Percentiles rank a stretch among this genome's conserved stretches.
Evolutionary conservation across 2,113 vertebrate species (phyloP).

Genomic region (Caranx ignobilis): DNA sequence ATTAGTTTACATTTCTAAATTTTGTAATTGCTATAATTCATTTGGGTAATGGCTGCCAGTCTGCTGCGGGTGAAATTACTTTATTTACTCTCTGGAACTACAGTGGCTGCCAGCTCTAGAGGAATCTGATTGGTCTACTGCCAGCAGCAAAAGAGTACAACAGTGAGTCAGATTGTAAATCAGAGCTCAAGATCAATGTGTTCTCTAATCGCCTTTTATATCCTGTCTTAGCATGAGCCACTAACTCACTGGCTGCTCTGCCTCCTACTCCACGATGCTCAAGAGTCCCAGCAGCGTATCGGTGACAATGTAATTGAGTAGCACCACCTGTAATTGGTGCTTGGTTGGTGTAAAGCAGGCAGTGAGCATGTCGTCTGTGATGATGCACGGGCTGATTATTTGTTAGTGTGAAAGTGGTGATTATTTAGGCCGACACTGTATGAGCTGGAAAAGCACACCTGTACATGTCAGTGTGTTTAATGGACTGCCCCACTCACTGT

Average conservation of each 20-base stretch:
- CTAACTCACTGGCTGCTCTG: conserved; percentile 51
- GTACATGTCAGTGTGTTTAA: conserved; percentile 66
- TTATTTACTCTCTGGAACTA: conserved; percentile 69
- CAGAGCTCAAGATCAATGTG: conserved; percentile 77
- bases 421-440: conserved; percentile 61
- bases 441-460: conserved; percentile 59
- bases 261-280: conserved; percentile 28
- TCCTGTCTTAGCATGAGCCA: conserved; percentile 67
- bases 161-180: conserved; percentile 76
- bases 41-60: conserved; percentile 67
- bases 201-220: conserved; percentile 78
- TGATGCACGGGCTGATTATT: conserved; percentile 56
- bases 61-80: conserved; percentile 64
- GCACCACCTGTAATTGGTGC: conserved; percentile 66
- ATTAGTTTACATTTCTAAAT: conserved; percentile 57
- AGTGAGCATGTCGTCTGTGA: conserved; percentile 20
- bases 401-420: conserved; percentile 62
- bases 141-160: conserved; percentile 65
- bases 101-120: conserved; percentile 57
- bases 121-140: conserved; percentile 73
- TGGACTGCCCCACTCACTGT: conserved; percentile 54
- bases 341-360: conserved; percentile 52
- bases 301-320: conserved; percentile 63
- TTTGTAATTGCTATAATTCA: conserved; percentile 68
- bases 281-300: conserved; percentile 45